Base-by-base conservation (phyloP, 2,888 invertebrate species). In the Metalampra italica region DNA sequence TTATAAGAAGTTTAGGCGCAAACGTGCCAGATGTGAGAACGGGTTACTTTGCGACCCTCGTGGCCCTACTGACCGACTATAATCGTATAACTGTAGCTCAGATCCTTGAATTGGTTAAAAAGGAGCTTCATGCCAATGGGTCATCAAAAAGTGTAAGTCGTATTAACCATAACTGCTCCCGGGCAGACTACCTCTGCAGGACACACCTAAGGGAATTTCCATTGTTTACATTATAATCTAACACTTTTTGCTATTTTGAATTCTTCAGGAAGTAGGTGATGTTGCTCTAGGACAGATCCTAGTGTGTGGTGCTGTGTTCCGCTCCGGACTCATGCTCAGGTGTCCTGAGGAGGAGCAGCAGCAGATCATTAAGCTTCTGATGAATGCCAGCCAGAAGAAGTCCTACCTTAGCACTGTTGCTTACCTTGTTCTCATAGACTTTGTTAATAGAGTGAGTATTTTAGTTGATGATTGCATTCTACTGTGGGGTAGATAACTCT, bases 1-100 rank as follows among this genome's bases (percentile, higher is more conserved):
- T 95, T 44, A 87, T 96, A 3, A 89, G 94, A 58, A 95, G 95
- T 53, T 81, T 95, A 53, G 94, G 94, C 32, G 92, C 95, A 1
- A 92, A 93, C 14, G 89, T 92, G 37, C 88, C 90, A 15, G 85
- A 88, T 15, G 90, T 93, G 30, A 90, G 93, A 59, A 90, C 91
- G 50, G 94, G 95, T 22, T 94, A 93, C 77, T 95, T 92, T 69
- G 90, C 92, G 0, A 91, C 93, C 9, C 82, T 96, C 11, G 92
- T 93, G n/a, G 90, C 90, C 7, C 75, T 94, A 48, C 73, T 95
- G 9, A 81, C 78, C 39, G 78, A 88, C 45, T 80, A 89, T 50
- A 78, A 88, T 1, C 77, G 90, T 43, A 77, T 92, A 0, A 75
- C 89, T 11, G 71, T 92, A 0, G 65, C 87, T 7, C 80, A 91